These are phyloP conservation scores for Tenodera sinensis DNA, from an alignment of 2,888 invertebrate species.

Conservation along the genomic window DNA sequence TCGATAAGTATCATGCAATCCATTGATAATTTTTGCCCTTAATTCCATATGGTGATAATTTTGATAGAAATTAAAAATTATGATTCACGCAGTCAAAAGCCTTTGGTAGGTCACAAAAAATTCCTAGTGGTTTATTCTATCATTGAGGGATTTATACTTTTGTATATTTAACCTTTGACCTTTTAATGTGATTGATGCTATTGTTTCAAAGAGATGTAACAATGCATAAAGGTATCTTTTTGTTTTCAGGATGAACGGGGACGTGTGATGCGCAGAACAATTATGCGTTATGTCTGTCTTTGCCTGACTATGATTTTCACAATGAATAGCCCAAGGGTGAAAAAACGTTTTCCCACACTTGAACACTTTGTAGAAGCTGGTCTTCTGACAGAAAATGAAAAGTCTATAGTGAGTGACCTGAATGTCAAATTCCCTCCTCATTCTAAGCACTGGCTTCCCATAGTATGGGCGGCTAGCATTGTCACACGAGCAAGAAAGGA, in stretches of 20 bases:
- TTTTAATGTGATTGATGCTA: no score
- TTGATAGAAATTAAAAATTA: no score
- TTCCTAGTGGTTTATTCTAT: no score
- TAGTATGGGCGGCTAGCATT: conserved; percentile 89
- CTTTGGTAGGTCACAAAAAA: no score
- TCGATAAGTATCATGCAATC: no score
- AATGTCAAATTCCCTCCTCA: conserved; percentile 79
- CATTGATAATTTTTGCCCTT: no score
- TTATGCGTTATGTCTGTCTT: conserved; percentile 77
- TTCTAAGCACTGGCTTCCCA: conserved; percentile 86
- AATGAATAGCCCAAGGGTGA: conserved; percentile 82
- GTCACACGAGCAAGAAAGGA: conserved; percentile 86
- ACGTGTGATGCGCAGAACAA: conserved; percentile 75
- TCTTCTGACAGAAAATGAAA: conserved; percentile 76
- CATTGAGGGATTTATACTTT: no score
- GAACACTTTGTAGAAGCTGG: conserved; percentile 83
- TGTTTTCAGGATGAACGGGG: conserved; percentile 66
- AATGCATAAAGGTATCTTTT: neutral
- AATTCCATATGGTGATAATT: no score
- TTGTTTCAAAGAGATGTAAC: no score
- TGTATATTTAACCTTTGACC: no score
- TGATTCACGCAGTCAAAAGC: no score
- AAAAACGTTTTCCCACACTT: conserved; percentile 81
- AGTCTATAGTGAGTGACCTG: conserved; percentile 70
- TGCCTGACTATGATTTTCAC: conserved; percentile 84